Percentiles rank a stretch among this genome's conserved stretches.
These are phyloP conservation scores for Emberiza fucata DNA, from an alignment of 2,113 vertebrate species.

Conservation along the genomic window DNA sequence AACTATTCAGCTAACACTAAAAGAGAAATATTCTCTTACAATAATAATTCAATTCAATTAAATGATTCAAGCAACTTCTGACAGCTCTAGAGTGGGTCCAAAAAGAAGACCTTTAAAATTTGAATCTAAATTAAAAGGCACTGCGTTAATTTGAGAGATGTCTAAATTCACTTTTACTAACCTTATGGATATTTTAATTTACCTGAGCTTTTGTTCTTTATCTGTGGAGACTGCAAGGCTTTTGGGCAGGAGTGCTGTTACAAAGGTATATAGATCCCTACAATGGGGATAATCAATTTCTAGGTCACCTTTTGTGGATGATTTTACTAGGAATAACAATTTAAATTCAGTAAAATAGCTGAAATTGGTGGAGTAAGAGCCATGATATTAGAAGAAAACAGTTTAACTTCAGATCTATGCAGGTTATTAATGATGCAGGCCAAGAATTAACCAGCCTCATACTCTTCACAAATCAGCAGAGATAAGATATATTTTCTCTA, in stretches of 20 bases:
- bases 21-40: background rate
- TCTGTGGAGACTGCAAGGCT: background rate
- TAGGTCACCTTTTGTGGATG: background rate
- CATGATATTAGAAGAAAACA: background rate
- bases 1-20: background rate
- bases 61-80: background rate
- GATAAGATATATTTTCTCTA: background rate
- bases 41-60: background rate
- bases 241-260: background rate
- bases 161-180: background rate
- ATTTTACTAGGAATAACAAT: background rate
- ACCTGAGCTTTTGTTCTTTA: background rate
- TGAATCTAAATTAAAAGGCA: background rate
- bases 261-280: background rate
- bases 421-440: background rate
- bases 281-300: background rate
- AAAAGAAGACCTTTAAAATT: background rate
- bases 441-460: background rate
- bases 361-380: background rate
- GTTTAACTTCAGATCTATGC: background rate
- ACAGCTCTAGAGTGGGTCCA: background rate
- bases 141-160: background rate
- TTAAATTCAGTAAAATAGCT: background rate
- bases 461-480: background rate
- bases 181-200: background rate